Evolutionary conservation across 2,113 vertebrate species (phyloP), one percentile per base, ranked within the genome.

Genomic region (Brevimyrus niger): DNA sequence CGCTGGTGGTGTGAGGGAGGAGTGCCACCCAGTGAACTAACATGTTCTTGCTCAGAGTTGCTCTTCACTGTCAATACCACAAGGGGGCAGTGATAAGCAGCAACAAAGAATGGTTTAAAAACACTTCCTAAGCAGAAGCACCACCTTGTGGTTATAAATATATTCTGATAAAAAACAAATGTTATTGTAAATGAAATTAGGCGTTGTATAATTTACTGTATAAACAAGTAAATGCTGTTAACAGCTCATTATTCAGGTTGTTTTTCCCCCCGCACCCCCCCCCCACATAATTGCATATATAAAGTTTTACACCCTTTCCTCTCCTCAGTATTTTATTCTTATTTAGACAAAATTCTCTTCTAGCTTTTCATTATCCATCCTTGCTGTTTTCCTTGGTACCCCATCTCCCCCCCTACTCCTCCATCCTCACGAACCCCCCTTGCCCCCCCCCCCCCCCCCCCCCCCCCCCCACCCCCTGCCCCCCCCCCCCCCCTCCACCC

Each of bases 61-160:
- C 42, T 47, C 21, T 47, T 23, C 19, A 10, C 23, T 27, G 8
- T n/a, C 55, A 83, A 86, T 65, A 51, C 90, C 92, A 92, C 89
- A 90, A 92, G 92, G 90, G 88, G 92, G 91, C 87, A 69, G 3
- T 83, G 73, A 42, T 38, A 80, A 80, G 15, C 15, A 38, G 15
- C 73, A 31, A 46, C 87, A 21, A 55, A 48, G 35, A 44, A 47
- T 84, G 19, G 84, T 35, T 38, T 53, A 65, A 31, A 19, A 23
- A 31, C 86, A 89, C n/a, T 89, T 3, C 19, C 55, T 89, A 44
- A 58, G 15, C 84, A 55, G 65, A 84, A 82, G 69, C 90, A 83
- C 88, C 88, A 84, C 27, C 90, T 83, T 89, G 88, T 91, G 90
- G 86, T 15, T 47, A 15, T 58, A 38, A 65, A 13, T 23, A 21